Evolutionary conservation across 2,888 invertebrate genomes (phyloP), one percentile per base, ranked within the genome.

Genomic region (Eumerus sabulonum): DNA sequence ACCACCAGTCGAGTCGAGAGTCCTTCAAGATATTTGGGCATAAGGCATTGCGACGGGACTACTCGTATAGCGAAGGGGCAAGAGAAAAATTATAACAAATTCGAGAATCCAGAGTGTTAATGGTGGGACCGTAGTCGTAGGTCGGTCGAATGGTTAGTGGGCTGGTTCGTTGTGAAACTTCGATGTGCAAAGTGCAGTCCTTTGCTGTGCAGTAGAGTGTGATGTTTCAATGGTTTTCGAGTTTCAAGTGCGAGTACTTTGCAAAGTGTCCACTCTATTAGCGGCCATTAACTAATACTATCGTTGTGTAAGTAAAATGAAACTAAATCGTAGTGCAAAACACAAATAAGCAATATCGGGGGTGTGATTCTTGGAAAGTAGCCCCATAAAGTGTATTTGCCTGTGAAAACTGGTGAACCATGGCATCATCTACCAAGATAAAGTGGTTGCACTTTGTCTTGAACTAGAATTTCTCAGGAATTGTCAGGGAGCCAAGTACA

Each of bases 71-170:
- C 27, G 27, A 27, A 48, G 36, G 16, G 54, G 59, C 40, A 70
- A n/a, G 63, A 42, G 68, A 79, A 70, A 74, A 74, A 74, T 79
- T 68, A 68, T 79, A 79, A 74, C 74, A 64, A 64, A 79, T 79
- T 79, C 64, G 48, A 79, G 59, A 74, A 60, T 64, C 62, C 68
- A 70, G 51, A 74, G 68, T 64, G 79, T 60, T 74, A 79, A 79
- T 79, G 68, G 73, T 27, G 27, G 27, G 7, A 27, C 27, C 7
- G 27, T 7, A 27, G 3, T 27, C 27, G 27, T 27, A 27, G 27
- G 27, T 27, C 54, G 63, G 73, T 59, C 42, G 38, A 27, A 40
- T 40, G 40, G 64, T 60, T 27, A 27, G 27, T 27, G 27, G 27
- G 27, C 27, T 4, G 27, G 7, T 27, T 27, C 27, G 73, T 74